phyloP scores from a whole-genome alignment of 2,888 invertebrate genomes.

The Eupithecia subfuscata region DNA sequence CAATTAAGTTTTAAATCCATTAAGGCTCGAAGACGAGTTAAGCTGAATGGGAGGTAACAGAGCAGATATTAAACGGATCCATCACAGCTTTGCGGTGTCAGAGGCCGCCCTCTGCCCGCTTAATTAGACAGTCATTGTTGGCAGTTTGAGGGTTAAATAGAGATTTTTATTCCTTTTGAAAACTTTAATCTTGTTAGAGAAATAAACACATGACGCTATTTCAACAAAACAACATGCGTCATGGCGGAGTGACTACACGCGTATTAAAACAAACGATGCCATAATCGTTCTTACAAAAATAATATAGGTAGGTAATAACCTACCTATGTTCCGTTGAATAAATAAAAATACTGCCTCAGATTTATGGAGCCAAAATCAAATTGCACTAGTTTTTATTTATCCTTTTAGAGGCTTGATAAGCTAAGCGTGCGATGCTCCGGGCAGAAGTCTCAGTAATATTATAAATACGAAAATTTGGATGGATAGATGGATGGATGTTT shows the following conservation, averaged over 20 bases:
- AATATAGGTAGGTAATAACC: no score
- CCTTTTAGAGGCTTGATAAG: no score
- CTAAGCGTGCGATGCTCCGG: no score
- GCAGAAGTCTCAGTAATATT: no score
- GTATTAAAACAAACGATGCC: background rate
- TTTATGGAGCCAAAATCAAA: no score
- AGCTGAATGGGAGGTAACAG: conserved; percentile 55
- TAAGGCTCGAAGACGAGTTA: conserved; percentile 50
- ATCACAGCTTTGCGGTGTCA: conserved; percentile 81
- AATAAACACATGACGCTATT: background rate
- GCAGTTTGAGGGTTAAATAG: conserved; percentile 53
- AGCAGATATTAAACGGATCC: conserved; percentile 80
- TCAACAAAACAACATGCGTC: background rate
- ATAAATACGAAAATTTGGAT: no score
- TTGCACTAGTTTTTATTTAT: no score
- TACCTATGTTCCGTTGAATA: no score
- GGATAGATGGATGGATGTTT: no score
- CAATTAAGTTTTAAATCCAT: conserved; percentile 39
- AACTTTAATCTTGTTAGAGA: conserved; percentile 27
- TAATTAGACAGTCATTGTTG: conserved; percentile 81
- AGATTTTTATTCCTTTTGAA: conserved; percentile 61
- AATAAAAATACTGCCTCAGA: no score
- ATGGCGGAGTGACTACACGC: background rate
- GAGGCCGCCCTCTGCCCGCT: conserved; percentile 78
- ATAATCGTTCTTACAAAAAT: background rate